Base-by-base conservation (phyloP, 2,113 vertebrate species). In the Cromileptes altivelis region DNA sequence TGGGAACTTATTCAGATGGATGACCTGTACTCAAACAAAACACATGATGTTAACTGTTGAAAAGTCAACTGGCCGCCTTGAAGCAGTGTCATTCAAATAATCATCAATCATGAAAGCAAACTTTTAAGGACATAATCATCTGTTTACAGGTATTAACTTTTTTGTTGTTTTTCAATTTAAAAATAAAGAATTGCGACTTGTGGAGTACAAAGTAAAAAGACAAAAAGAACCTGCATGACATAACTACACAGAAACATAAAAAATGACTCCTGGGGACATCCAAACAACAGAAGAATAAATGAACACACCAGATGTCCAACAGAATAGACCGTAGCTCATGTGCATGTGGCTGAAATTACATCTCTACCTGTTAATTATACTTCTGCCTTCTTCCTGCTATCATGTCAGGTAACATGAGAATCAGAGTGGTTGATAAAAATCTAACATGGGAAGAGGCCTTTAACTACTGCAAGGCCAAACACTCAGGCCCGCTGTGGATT, bases 401-500 rank as follows among this genome's bases (percentile, higher is more conserved):
- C 17, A 52, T 60, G 4, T 73, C 4, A 93, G 91, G 90, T 45
- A 2, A 0, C 1, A 21, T 71, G 47, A 90, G 78, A 75, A 91
- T 94, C 21, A 37, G 25, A 64, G 25, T 90, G 0, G 80, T 57
- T 13, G 0, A 3, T 0, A 0, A 0, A 0, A 4, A 0, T 0
- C 0, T 0, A 5, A 82, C 61, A 0, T 91, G 90, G 94, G 88
- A 93, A 56, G 0, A 40, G 0, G 89, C 93, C 11, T 33, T 86
- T 25, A 0, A 92, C 6, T 88, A 94, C 82, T 95, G 95, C 57
- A 1, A 56, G 0, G 0, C 0, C 0, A 0, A 72, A 0, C 68
- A 89, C 50, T 23, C 52, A 0, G 37, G 82, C 6, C 18, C 87
- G 1, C 70, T 95, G 67, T 15, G 18, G 61, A 93, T 95, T 2